phyloP scores from a whole-genome alignment of 2,888 invertebrate genomes.

The Chaetogeoica ovagalla region DNA sequence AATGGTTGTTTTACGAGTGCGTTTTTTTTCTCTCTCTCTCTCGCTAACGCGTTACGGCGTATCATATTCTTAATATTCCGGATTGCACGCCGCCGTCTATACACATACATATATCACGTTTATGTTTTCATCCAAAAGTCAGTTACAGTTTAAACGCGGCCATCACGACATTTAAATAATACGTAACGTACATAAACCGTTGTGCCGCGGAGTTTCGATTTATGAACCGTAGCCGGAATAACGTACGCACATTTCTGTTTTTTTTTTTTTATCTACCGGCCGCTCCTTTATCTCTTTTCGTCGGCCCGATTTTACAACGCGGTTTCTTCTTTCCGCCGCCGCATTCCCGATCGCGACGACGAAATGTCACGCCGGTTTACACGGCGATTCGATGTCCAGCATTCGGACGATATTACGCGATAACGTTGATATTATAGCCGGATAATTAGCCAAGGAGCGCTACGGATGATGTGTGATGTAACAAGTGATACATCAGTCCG shows the following conservation, averaged over 20 bases:
- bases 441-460: too few relatives aligned
- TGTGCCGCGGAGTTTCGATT: neutral
- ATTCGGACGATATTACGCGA: too few relatives aligned
- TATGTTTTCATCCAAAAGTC: too few relatives aligned
- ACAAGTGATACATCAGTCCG: too few relatives aligned
- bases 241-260: too few relatives aligned
- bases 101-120: too few relatives aligned
- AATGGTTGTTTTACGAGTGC: slow-evolving; percentile 9
- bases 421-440: too few relatives aligned
- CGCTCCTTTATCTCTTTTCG: neutral
- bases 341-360: slow-evolving; percentile 6
- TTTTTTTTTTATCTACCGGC: neutral
- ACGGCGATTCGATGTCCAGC: neutral
- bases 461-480: too few relatives aligned
- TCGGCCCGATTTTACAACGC: neutral
- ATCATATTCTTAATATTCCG: neutral
- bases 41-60: neutral
- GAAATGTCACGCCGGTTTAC: slow-evolving; percentile 3
- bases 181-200: too few relatives aligned
- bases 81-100: neutral
- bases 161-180: too few relatives aligned
- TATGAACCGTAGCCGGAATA: slow-evolving; percentile 27
- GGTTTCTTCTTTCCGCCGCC: neutral
- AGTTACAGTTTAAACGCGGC: too few relatives aligned
- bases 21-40: neutral